These are phyloP conservation scores for Pseudotriccus pelzelni DNA, from an alignment of 2,797 vertebrate species.

Conservation along the genomic window DNA sequence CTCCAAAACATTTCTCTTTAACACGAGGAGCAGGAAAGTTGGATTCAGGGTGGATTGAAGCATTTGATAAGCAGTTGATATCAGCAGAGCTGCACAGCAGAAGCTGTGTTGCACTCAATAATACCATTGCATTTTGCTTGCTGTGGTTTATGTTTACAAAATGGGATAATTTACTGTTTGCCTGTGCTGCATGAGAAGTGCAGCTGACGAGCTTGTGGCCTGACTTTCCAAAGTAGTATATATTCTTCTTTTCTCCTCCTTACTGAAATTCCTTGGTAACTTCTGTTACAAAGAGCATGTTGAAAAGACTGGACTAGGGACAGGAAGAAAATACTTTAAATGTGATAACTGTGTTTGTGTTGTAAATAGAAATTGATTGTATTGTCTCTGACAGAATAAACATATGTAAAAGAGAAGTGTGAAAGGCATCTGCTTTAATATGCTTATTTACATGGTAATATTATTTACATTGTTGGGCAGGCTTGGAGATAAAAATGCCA, in stretches of 20 bases:
- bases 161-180: background rate
- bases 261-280: background rate
- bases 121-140: background rate
- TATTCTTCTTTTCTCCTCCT: too few relatives aligned
- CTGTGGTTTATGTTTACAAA: background rate
- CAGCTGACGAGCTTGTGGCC: background rate
- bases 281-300: background rate
- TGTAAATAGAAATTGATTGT: background rate
- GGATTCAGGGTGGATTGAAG: background rate
- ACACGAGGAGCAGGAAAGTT: background rate
- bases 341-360: background rate
- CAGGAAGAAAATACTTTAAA: background rate
- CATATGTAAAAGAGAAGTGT: background rate
- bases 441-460: background rate
- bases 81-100: background rate
- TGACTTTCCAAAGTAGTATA: background rate
- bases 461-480: background rate
- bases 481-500: slow-evolving; percentile 7
- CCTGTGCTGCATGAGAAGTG: background rate
- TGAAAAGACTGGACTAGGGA: background rate
- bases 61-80: background rate
- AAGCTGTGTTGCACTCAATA: background rate
- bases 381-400: slow-evolving; percentile 14
- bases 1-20: background rate
- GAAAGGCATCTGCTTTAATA: background rate